Evolutionary conservation across 2,888 invertebrate species (phyloP).

Genomic region (Phoronis australis): DNA sequence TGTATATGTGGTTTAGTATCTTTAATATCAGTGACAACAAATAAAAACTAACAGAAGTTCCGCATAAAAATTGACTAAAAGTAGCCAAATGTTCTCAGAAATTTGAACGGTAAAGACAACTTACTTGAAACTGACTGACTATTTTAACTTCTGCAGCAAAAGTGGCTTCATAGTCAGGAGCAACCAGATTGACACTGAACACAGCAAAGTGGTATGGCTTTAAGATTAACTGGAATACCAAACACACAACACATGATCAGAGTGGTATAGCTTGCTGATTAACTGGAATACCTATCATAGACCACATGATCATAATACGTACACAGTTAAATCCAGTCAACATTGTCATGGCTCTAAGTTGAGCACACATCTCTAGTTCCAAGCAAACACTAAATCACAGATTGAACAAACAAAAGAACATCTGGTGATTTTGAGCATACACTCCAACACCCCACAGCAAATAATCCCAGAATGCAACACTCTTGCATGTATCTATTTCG

Average conservation of each 20-base stretch:
- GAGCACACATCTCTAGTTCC: neutral
- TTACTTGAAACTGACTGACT: constrained; percentile 60
- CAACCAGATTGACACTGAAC: constrained; percentile 67
- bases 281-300: no score
- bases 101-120: no score
- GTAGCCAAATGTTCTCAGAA: no score
- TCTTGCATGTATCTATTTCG: no score
- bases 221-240: constrained; percentile 39
- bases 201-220: constrained; percentile 60
- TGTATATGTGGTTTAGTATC: no score
- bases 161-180: constrained; percentile 65
- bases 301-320: neutral
- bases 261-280: no score
- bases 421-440: no score
- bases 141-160: constrained; percentile 67
- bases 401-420: neutral
- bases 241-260: neutral
- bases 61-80: no score
- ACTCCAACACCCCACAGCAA: no score
- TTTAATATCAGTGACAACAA: no score
- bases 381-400: neutral
- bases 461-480: no score
- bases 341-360: neutral
- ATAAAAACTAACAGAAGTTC: no score
- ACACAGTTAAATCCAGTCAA: neutral